A percentile compares a stretch with the other conserved stretches of the same genome.
These are phyloP conservation scores for Schizothorax lantsangensis DNA, from an alignment of 2,797 vertebrate species.

Conservation along the genomic window DNA sequence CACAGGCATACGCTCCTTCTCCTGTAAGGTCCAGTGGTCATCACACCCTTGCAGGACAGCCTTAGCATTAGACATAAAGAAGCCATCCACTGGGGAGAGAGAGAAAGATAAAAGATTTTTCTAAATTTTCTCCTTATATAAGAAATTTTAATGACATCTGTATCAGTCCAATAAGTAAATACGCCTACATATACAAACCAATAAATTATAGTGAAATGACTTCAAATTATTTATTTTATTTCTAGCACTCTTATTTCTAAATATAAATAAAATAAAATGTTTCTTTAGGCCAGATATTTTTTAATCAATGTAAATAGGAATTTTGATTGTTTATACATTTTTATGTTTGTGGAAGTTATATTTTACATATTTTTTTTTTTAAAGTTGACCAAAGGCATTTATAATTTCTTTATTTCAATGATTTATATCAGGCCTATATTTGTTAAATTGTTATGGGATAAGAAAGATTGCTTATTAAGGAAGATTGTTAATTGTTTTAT, in stretches of 20 bases:
- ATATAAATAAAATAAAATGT: neutral
- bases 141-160: neutral
- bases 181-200: too few species aligned
- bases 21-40: conserved; percentile 77
- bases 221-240: neutral
- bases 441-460: neutral
- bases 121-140: neutral
- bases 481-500: neutral
- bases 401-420: neutral
- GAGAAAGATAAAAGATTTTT: neutral
- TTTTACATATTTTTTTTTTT: neutral
- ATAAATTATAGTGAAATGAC: neutral
- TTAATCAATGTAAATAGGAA: neutral
- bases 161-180: neutral
- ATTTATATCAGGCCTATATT: neutral
- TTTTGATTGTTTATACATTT: neutral
- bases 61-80: conserved; percentile 75
- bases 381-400: neutral
- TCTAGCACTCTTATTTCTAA: neutral
- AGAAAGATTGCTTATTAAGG: neutral
- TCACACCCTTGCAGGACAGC: conserved; percentile 73
- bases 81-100: conserved; percentile 57
- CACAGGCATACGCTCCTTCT: conserved; percentile 58
- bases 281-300: neutral
- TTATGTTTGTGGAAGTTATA: neutral